Evolutionary conservation across 2,113 vertebrate species (phyloP).

Genomic region (Apistogramma diplotaenia): DNA sequence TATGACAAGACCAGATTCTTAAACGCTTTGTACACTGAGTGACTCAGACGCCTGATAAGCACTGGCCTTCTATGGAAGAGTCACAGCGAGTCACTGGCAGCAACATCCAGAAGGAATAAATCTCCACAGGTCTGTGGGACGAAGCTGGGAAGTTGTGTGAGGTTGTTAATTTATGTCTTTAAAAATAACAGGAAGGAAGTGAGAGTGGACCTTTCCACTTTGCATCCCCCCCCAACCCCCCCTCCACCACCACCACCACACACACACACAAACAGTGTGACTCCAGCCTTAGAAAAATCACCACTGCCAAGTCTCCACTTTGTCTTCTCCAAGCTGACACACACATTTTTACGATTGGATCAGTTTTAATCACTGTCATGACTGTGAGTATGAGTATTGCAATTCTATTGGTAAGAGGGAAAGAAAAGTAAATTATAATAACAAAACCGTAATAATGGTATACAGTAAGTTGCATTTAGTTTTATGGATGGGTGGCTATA

Average conservation of each 20-base stretch:
- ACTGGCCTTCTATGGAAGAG: slow-evolving; percentile 38
- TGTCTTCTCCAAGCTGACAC: not conserved
- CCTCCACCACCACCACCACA: no score
- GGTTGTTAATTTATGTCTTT: slow-evolving; percentile 56
- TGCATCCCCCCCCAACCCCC: not conserved
- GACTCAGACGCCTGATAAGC: slow-evolving; percentile 8
- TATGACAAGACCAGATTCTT: not conserved
- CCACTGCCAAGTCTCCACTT: slow-evolving; percentile 7
- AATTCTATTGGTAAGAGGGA: not conserved
- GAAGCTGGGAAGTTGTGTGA: slow-evolving; percentile 34
- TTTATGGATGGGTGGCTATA: not conserved
- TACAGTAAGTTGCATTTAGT: not conserved
- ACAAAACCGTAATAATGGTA: not conserved
- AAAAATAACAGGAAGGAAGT: slow-evolving; percentile 63
- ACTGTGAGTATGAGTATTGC: not conserved
- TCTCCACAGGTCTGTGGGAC: slow-evolving; percentile 42
- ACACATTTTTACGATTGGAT: not conserved
- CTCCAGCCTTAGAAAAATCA: slow-evolving; percentile 11
- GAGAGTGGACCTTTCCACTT: slow-evolving; percentile 22
- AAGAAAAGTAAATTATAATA: not conserved
- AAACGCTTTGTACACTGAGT: slow-evolving; percentile 5
- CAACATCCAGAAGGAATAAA: slow-evolving; percentile 52
- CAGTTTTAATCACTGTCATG: not conserved
- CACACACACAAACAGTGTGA: slow-evolving; percentile 8
- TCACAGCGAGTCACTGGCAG: slow-evolving; percentile 27